phyloP scores from a whole-genome alignment of 2,113 vertebrate species.

The Narcine bancroftii region DNA sequence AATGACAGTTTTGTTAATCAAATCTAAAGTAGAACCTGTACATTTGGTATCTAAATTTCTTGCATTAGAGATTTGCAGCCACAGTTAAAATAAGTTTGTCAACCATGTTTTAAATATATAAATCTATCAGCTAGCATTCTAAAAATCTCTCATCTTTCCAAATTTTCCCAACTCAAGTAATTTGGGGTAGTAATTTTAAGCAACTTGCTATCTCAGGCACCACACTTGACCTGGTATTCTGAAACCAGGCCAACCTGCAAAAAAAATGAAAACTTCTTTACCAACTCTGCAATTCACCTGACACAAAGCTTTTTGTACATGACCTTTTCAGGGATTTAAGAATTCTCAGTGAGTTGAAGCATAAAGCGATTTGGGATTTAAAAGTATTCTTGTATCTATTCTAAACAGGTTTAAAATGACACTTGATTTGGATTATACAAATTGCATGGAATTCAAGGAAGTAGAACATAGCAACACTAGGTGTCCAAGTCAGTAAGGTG shows the following conservation, averaged over 20 bases:
- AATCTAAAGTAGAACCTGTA: not conserved
- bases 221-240: not conserved
- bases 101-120: not conserved
- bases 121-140: not conserved
- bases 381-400: not conserved
- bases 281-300: not conserved
- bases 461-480: not conserved
- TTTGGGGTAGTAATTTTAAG: not conserved
- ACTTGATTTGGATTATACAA: not conserved
- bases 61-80: not conserved
- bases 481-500: not conserved
- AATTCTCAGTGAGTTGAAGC: not conserved
- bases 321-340: not conserved
- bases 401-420: not conserved
- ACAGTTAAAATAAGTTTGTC: not conserved
- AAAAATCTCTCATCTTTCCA: not conserved
- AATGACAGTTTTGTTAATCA: not conserved
- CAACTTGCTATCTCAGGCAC: not conserved
- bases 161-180: not conserved
- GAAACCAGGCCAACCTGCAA: not conserved
- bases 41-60: not conserved
- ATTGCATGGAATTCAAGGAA: not conserved
- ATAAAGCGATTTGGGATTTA: constrained; percentile 13
- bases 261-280: not conserved
- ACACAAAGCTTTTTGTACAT: too few relatives aligned